Percentiles rank a stretch among this genome's conserved stretches.
These are phyloP conservation scores for Strigamia transsilvanica DNA, from an alignment of 2,888 invertebrate species.

Conservation along the genomic window DNA sequence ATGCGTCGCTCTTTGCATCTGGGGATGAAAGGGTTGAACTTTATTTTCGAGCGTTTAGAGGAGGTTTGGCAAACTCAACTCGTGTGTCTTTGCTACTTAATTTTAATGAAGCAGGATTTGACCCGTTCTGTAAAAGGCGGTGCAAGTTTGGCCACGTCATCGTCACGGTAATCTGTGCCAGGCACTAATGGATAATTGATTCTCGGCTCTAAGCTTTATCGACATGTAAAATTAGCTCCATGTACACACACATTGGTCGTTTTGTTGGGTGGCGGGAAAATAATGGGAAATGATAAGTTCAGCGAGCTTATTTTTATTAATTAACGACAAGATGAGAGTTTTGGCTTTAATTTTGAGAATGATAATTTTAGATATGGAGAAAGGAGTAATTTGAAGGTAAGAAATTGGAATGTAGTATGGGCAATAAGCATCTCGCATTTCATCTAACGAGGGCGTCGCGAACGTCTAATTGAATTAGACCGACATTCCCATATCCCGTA, in stretches of 20 bases:
- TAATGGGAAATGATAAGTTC: background rate
- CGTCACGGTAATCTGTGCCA: slow-evolving; percentile 42
- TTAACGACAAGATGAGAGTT: background rate
- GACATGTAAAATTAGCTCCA: slow-evolving; percentile 44
- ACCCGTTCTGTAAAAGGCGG: slow-evolving; percentile 36
- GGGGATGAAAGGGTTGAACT: slow-evolving; percentile 48
- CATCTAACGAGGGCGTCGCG: background rate
- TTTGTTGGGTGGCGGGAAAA: background rate
- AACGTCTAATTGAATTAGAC: slow-evolving; percentile 22
- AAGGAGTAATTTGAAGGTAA: background rate
- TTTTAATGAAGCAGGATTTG: slow-evolving; percentile 46
- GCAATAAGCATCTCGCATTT: background rate
- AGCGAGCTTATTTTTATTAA: background rate
- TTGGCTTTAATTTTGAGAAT: background rate
- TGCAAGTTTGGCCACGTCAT: slow-evolving; percentile 40
- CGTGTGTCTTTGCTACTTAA: slow-evolving; percentile 40
- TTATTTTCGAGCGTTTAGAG: slow-evolving; percentile 32
- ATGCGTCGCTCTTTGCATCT: slow-evolving; percentile 21
- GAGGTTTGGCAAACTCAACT: slow-evolving; percentile 39
- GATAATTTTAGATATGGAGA: background rate
- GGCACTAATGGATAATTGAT: slow-evolving; percentile 48
- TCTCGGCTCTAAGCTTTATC: slow-evolving; percentile 39
- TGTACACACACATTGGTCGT: slow-evolving; percentile 17
- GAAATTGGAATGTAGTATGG: background rate
- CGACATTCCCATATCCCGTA: background rate